Conservation (phyloP, 2,888 invertebrate genomes). For the Athrips mouffetella region DNA sequence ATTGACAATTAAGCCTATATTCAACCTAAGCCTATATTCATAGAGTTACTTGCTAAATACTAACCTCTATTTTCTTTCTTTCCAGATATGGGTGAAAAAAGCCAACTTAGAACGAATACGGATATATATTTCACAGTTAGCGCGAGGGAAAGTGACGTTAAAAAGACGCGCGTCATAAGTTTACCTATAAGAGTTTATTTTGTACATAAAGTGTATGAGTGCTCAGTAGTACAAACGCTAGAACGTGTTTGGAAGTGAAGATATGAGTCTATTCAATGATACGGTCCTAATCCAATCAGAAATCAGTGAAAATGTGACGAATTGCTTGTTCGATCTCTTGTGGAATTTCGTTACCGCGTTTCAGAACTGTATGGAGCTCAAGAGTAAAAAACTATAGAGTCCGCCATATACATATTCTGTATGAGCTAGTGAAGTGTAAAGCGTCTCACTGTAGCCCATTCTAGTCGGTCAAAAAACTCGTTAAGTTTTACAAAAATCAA, state of each 20-base stretch:
- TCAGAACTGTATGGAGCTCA: no score
- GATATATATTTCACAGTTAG: constrained; percentile 90
- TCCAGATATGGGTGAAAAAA: constrained; percentile 94
- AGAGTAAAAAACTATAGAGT: no score
- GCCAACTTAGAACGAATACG: constrained; percentile 84
- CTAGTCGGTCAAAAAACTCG: no score
- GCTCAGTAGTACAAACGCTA: constrained; percentile 1
- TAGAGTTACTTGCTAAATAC: neutral
- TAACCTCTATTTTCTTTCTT: constrained; percentile 26
- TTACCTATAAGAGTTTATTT: neutral
- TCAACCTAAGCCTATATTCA: no score
- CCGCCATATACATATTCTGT: no score
- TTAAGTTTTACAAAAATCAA: no score
- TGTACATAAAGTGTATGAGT: constrained; percentile 21
- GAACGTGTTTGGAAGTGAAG: neutral
- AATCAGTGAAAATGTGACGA: no score
- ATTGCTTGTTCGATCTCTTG: no score
- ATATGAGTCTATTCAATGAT: neutral
- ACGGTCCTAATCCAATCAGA: neutral
- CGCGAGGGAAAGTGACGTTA: constrained; percentile 92
- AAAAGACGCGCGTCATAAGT: constrained; percentile 88
- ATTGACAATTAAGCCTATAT: no score
- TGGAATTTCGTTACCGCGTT: no score
- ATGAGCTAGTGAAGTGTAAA: no score
- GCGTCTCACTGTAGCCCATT: no score